Evolutionary conservation across 2,888 invertebrate genomes (phyloP), one percentile per base, ranked within the genome.

Genomic region (Hydropsyche betteni): DNA sequence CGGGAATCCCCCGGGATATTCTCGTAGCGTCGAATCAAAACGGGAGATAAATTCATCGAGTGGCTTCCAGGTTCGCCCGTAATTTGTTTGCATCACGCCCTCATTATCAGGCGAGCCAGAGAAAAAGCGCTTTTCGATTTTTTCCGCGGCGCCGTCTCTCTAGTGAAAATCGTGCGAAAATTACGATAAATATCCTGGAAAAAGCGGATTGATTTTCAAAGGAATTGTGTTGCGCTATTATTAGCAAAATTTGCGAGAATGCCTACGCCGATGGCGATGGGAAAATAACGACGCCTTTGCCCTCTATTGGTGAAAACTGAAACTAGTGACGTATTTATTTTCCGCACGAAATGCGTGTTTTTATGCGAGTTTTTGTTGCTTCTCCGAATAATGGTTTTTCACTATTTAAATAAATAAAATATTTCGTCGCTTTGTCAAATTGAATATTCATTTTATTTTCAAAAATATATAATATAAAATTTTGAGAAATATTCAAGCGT

Each of bases 71-170:
- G 58, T 58, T 24, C 58, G 58, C 58, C 16, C 58, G 58, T 58
- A 58, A 58, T 58, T 58, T 58, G 58, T 58, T 58, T 58, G 58
- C 58, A 58, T 58, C 58, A 58, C 58, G 58, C 16, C 58, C 58
- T 58, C 58, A 58, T 58, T 58, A 58, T 44, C 44, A 4, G 58
- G 8, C 58, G 16, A 2, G 58, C 16, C n/a, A 44, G 10, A 44
- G 3, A 44, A 44, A 58, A 58, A 24, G 58, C 58, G 16, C 14
- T 58, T 58, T 58, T 14, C 24, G 24, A 58, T 24, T 58, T 24
- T 14, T 24, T n/a, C 14, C 16, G 5, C 10, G 53, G 53, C 24
- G 24, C 24, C 24, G 24, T 2, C 24, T 24, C 2, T 24, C 24
- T 24, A 24, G 24, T 24, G 8, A 58, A 58, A 58, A 58, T 24